Base-by-base conservation (phyloP, 2,888 invertebrate genomes). In the Heliconius cydno region DNA sequence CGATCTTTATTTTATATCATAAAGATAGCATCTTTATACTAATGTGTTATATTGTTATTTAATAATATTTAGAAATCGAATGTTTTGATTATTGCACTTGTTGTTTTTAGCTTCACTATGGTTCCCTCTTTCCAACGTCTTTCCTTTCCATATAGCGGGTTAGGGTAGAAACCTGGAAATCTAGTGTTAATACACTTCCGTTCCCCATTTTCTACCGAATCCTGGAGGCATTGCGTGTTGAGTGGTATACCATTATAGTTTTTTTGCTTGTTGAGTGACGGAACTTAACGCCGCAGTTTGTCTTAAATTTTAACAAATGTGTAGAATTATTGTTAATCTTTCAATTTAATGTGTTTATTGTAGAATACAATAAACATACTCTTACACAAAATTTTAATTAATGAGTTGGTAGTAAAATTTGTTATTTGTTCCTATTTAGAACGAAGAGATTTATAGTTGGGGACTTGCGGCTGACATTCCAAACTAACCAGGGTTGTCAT, bases 361-460 rank as follows among this genome's bases (percentile, higher is more conserved):
- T 25, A 72, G 10, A 72, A 72, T 30, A 57, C 6, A 72, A 52
- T 19, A 52, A 52, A 52, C 52, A 19, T 52, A 52, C 19, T 60
- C 13, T 34, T 13, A 60, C n/a, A 74, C 74, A 15, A 38, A 38
- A 38, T 63, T 34, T 30, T 60, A 74, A 28, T 13, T 57, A 71
- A 71, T 65, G 63, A 28, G 71, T 15, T 63, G 60, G 68, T 30
- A 52, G 52, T 71, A 52, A 71, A 71, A 41, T 70, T 22, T 41
- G 52, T 78, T 67, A 12, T 66, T 65, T 65, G 66, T 71, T 57
- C 19, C 76, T 72, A 66, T 67, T 74, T 46, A 46, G 73, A 68
- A 25, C 67, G 41, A 71, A 74, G 66, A 80, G 74, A 78, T 75
- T 80, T 80, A 80, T 76, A 57, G 65, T 34, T 30, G 28, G 28